Evolutionary conservation across 2,888 invertebrate species (phyloP), one percentile per base, ranked within the genome.

Genomic region (Agrilus cyanescens): DNA sequence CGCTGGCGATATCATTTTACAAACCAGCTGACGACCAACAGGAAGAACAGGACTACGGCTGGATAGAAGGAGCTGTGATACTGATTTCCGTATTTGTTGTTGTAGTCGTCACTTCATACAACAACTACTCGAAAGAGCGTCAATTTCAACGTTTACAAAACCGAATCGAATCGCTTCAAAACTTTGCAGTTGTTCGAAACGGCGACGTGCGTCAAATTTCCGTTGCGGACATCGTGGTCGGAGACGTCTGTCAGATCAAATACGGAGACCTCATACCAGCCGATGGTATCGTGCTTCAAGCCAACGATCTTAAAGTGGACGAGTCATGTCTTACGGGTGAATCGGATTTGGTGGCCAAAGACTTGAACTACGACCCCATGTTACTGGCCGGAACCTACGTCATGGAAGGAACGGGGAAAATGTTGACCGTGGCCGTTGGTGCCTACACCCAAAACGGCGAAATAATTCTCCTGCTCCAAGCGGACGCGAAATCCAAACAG

Each of bases 351-450:
- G 96, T 98, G 54, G 97, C 95, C 72, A 98, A 98, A 70, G 93
- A 94, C 51, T 85, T 89, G 70, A 66, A 77, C 46, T 80, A 76
- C 61, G 97, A 98, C 76, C 96, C 97, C 41, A 93, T 97, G 87
- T 83, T 98, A 63, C 81, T 98, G 63, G 97, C 97, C 60, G 91
- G 91, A 71, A 98, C 98, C 46, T 97, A 98, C 71, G 94, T 97
- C 50, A 98, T 98, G 98, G 98, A 98, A 72, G 98, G 98, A 50
- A 96, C 95, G 53, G 98, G 97, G 46, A 96, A 96, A 74, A 96
- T 97, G 90, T 67, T 98, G 60, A 95, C 98, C 43, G 84, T 95
- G 38, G 98, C 97, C 29, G 98, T 98, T 32, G 98, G 95, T 45
- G 83, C 93, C 46, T 96, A 97, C 73, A 97, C 97, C 4, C 97